Percentiles rank a stretch among this genome's conserved stretches.
These are phyloP conservation scores for Sceliomorpha sp. DNA, from an alignment of 2,888 invertebrate genomes.

Conservation along the genomic window DNA sequence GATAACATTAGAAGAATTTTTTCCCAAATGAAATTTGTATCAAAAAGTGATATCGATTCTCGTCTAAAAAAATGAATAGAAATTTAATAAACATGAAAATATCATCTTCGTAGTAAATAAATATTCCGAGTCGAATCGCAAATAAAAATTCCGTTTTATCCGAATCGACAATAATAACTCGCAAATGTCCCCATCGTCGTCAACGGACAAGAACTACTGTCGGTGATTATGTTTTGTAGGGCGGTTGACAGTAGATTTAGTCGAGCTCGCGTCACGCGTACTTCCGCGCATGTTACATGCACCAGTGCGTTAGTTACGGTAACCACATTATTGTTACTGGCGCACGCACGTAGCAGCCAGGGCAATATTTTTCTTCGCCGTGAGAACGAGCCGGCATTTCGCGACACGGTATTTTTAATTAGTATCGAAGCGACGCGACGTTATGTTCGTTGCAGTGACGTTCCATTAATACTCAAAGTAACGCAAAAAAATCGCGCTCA, in stretches of 20 bases:
- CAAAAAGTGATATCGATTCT: too few relatives aligned
- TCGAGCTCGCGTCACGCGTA: constrained; percentile 37
- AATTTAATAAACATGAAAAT: too few relatives aligned
- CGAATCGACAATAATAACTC: constrained; percentile 19
- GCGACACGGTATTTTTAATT: constrained; percentile 19
- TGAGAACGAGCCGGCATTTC: constrained; percentile 7
- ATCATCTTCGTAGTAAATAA: too few relatives aligned
- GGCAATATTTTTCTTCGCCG: constrained; percentile 20
- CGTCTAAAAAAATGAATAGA: too few relatives aligned
- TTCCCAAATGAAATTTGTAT: too few relatives aligned
- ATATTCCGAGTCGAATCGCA: too few relatives aligned
- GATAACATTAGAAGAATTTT: too few relatives aligned
- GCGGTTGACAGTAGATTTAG: constrained; percentile 37
- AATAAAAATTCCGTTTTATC: too few relatives aligned
- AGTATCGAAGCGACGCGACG: constrained; percentile 25
- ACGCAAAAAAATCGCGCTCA: constrained; percentile 1
- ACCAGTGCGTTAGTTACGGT: constrained; percentile 45
- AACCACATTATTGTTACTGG: constrained; percentile 42
- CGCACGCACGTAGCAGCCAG: constrained; percentile 11
- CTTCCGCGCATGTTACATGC: constrained; percentile 45
- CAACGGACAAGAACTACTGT: constrained; percentile 24
- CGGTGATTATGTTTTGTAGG: constrained; percentile 10
- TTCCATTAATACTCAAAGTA: constrained; percentile 21
- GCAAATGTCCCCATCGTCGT: constrained; percentile 27
- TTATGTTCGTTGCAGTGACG: constrained; percentile 16